phyloP scores from a whole-genome alignment of 2,888 invertebrate genomes.

The Oscheius onirici region DNA sequence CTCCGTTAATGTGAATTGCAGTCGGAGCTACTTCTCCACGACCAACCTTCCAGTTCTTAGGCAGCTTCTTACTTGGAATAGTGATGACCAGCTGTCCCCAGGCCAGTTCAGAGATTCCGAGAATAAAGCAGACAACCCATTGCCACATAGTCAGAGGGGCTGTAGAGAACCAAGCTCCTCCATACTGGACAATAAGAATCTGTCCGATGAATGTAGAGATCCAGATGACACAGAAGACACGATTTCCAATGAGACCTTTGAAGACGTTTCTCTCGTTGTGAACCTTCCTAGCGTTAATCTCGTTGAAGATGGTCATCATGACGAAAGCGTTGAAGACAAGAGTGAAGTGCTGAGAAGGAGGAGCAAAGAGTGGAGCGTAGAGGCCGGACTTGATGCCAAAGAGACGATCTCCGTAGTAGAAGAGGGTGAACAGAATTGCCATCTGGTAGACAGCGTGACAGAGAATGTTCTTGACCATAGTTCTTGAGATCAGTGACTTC shows the following conservation, averaged over 20 bases:
- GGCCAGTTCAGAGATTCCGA: conserved; percentile 92
- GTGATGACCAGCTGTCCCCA: conserved; percentile 86
- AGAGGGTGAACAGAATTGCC: conserved; percentile 88
- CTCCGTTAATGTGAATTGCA: conserved; percentile 60
- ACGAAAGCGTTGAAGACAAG: conserved; percentile 98
- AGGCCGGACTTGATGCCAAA: conserved; percentile 93
- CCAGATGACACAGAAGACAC: conserved; percentile 98
- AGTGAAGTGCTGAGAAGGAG: conserved; percentile 95
- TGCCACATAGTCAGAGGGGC: conserved; percentile 79
- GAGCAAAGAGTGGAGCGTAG: conserved; percentile 80
- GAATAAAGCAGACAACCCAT: conserved; percentile 98
- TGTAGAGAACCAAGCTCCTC: conserved; percentile 85
- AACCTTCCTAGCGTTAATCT: conserved; percentile 98
- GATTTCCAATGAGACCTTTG: conserved; percentile 92
- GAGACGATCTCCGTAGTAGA: conserved; percentile 82
- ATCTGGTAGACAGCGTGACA: conserved; percentile 97
- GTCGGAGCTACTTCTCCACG: conserved; percentile 44
- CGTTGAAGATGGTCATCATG: conserved; percentile 99
- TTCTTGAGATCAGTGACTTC: conserved; percentile 74
- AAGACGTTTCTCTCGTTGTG: conserved; percentile 98
- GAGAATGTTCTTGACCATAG: conserved; percentile 77
- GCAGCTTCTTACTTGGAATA: conserved; percentile 69
- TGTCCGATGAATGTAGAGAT: conserved; percentile 85
- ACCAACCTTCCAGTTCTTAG: conserved; percentile 61
- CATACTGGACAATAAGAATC: conserved; percentile 95